Conservation (phyloP, 2,113 vertebrate species). For the Solea senegalensis region DNA sequence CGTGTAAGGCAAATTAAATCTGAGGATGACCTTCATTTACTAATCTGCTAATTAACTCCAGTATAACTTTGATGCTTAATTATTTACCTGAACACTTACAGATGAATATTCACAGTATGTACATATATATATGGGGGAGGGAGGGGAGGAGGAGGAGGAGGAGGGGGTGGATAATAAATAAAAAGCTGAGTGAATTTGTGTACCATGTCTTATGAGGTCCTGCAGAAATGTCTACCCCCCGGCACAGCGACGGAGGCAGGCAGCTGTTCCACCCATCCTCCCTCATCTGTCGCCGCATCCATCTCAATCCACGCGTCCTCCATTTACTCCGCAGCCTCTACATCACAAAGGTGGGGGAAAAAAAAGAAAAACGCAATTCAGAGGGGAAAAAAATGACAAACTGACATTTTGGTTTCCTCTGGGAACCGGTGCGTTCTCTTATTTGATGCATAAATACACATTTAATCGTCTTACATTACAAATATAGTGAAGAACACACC, state of each 20-base stretch:
- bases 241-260: conserved; percentile 7
- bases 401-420: neutral
- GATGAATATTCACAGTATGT: conserved; percentile 25
- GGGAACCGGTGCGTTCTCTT: neutral
- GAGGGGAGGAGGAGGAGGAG: conserved; percentile 15
- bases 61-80: conserved; percentile 58
- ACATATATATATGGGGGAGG: neutral
- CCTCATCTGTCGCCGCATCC: conserved; percentile 37
- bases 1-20: conserved; percentile 47
- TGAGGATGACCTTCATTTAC: conserved; percentile 65
- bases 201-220: conserved; percentile 25
- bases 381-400: neutral
- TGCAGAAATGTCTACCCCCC: conserved; percentile 4
- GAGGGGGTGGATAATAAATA: conserved; percentile 24
- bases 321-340: neutral
- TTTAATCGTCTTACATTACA: neutral
- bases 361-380: neutral
- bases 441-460: neutral
- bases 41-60: conserved; percentile 75
- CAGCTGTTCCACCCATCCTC: conserved; percentile 21
- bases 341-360: conserved; percentile 6
- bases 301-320: conserved; percentile 28
- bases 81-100: conserved; percentile 58
- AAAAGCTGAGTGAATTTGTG: conserved; percentile 54
- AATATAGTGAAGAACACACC: neutral